Evolutionary conservation across 2,888 invertebrate species (phyloP).

Genomic region (Drosophila glabriapex): DNA sequence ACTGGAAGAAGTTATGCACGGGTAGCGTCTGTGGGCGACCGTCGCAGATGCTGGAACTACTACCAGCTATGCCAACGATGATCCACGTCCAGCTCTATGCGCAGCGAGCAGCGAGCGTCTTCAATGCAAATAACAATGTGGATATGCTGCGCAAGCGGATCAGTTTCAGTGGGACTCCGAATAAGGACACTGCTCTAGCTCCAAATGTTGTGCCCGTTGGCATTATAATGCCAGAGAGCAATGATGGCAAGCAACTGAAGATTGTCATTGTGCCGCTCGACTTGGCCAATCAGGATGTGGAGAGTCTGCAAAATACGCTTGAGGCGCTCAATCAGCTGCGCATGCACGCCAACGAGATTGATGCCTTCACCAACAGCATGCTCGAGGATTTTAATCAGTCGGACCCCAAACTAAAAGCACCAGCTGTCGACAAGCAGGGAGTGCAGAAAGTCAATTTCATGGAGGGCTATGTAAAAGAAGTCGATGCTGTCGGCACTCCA

Average conservation of each 20-base stretch:
- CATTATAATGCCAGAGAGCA: slow-evolving; percentile 52
- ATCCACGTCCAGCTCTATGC: slow-evolving; percentile 57
- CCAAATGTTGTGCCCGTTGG: slow-evolving; percentile 57
- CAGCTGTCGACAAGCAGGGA: background rate
- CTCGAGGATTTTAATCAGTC: slow-evolving; percentile 41
- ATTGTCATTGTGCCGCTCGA: slow-evolving; percentile 78
- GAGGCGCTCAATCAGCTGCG: slow-evolving; percentile 68
- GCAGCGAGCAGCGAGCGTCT: slow-evolving; percentile 44
- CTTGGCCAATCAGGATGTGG: slow-evolving; percentile 59
- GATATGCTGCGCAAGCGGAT: slow-evolving; percentile 68
- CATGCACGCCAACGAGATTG: slow-evolving; percentile 67
- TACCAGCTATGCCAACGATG: slow-evolving; percentile 18
- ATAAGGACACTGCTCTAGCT: background rate
- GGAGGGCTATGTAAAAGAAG: slow-evolving; percentile 25
- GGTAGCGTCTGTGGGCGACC: slow-evolving; percentile 21
- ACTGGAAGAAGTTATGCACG: slow-evolving; percentile 46
- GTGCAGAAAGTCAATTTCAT: slow-evolving; percentile 26
- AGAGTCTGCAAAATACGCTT: slow-evolving; percentile 62
- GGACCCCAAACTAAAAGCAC: background rate
- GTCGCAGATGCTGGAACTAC: slow-evolving; percentile 8
- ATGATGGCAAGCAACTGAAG: slow-evolving; percentile 52
- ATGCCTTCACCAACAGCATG: slow-evolving; percentile 68
- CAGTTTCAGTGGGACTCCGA: slow-evolving; percentile 56
- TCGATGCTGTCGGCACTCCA: slow-evolving; percentile 45
- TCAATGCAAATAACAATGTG: slow-evolving; percentile 38